Evolutionary conservation across 2,113 vertebrate species (phyloP).

Genomic region (Paramormyrops kingsleyae): DNA sequence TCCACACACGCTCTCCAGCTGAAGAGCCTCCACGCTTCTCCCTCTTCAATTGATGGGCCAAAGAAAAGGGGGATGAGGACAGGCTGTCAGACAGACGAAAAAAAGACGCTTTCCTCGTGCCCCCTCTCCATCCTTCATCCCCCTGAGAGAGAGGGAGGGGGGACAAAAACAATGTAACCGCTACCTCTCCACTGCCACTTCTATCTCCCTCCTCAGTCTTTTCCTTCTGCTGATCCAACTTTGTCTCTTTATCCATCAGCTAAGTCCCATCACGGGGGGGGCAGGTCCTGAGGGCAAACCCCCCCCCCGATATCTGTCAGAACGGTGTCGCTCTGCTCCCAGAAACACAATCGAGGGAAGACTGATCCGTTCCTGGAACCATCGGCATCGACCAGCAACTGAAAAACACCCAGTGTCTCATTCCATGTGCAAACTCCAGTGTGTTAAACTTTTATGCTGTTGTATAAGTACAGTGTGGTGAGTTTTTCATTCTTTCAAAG

Average conservation of each 20-base stretch:
- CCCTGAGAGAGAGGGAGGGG: constrained; percentile 7
- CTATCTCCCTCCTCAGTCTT: constrained; percentile 15
- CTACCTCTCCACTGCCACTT: constrained; percentile 11
- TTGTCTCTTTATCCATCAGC: constrained; percentile 22
- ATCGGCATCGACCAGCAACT: background rate
- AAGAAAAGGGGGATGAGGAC: constrained; percentile 18
- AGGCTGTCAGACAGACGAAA: constrained; percentile 21
- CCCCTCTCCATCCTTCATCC: constrained; percentile 15
- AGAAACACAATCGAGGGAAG: background rate
- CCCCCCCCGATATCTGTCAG: background rate
- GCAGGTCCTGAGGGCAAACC: background rate
- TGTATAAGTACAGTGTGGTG: background rate
- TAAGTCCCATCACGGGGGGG: background rate
- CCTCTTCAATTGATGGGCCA: constrained; percentile 16
- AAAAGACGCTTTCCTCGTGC: constrained; percentile 21
- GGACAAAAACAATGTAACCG: constrained; percentile 5
- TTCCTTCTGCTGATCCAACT: constrained; percentile 16
- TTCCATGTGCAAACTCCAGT: background rate
- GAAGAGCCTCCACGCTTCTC: constrained; percentile 27
- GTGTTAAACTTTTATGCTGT: background rate
- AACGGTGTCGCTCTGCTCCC: background rate
- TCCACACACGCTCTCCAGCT: constrained; percentile 16
- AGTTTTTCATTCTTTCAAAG: background rate
- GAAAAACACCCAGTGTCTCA: background rate
- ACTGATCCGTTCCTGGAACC: background rate